Evolutionary conservation across 1,140 invertebrate genomes (phyloP).

Genomic region (Papilio polytes): DNA sequence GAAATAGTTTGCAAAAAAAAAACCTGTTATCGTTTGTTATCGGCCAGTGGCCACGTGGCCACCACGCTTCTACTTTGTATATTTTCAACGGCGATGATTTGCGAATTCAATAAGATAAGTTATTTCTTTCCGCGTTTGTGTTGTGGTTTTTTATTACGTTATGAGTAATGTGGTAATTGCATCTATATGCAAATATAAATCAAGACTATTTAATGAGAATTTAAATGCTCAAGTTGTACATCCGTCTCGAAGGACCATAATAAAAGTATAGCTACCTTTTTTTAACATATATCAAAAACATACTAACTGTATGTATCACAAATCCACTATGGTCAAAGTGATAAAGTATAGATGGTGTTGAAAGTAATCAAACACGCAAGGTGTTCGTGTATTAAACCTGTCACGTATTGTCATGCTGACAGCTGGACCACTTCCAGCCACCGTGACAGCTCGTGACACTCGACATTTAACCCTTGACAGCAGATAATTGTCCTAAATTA

Average conservation of each 20-base stretch:
- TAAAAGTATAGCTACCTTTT: neutral
- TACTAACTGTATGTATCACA: neutral
- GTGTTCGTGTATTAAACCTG: neutral
- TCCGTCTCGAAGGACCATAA: neutral
- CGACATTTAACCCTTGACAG: neutral
- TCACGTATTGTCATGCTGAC: neutral
- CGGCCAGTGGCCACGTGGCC: conserved; percentile 14
- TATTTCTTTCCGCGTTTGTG: conserved; percentile 6
- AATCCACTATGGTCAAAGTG: neutral
- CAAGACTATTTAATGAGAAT: neutral
- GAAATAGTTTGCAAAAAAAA: neutral
- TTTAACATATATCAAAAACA: too few species aligned
- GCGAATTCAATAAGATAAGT: conserved; percentile 2
- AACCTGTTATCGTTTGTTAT: conserved; percentile 7
- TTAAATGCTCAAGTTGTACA: neutral
- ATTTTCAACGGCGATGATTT: neutral
- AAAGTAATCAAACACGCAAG: neutral
- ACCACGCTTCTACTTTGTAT: neutral
- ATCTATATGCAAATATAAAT: neutral
- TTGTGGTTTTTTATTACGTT: conserved; percentile 1
- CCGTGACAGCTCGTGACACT: conserved; percentile 6
- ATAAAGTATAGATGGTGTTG: neutral
- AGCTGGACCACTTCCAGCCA: neutral
- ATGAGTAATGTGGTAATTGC: neutral
- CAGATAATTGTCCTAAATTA: conserved; percentile 12